A percentile compares a stretch with the other conserved stretches of the same genome.
Evolutionary conservation across 2,113 vertebrate genomes (phyloP).

Genomic region (Sinocyclocheilus anshuiensis): DNA sequence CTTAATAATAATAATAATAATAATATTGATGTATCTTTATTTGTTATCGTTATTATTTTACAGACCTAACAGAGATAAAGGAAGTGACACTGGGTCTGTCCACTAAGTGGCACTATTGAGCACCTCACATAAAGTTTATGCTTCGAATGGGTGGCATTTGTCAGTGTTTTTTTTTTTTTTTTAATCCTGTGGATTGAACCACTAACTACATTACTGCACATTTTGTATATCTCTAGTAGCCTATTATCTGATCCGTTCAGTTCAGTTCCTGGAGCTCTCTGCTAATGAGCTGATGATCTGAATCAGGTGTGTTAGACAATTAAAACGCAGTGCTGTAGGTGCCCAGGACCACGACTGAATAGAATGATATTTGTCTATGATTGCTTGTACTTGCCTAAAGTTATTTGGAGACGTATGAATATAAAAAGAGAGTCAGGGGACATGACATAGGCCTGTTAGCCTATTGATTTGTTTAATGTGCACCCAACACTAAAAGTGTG

Average conservation of each 20-base stretch:
- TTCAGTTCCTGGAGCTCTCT: neutral
- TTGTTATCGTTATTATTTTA: neutral
- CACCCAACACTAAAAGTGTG: neutral
- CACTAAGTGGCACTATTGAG: constrained; percentile 1
- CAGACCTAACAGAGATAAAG: neutral
- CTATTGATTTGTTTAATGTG: neutral
- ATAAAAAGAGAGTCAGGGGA: neutral
- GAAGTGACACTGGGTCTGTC: neutral
- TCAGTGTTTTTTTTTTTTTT: neutral
- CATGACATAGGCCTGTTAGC: neutral
- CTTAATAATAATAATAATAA: neutral
- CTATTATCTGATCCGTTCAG: neutral
- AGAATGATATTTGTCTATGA: neutral
- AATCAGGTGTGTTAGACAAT: neutral
- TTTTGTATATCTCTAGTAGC: neutral
- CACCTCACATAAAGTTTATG: neutral
- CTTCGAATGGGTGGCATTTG: neutral
- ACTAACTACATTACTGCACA: neutral
- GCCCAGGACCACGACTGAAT: neutral
- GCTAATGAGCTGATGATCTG: neutral
- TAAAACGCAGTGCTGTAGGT: neutral
- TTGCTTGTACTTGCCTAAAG: neutral
- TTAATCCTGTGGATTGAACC: neutral
- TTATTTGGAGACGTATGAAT: neutral
- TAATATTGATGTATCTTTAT: neutral